Evolutionary conservation across 1,140 invertebrate genomes (phyloP).

Genomic region (Drosophila grimshawi): DNA sequence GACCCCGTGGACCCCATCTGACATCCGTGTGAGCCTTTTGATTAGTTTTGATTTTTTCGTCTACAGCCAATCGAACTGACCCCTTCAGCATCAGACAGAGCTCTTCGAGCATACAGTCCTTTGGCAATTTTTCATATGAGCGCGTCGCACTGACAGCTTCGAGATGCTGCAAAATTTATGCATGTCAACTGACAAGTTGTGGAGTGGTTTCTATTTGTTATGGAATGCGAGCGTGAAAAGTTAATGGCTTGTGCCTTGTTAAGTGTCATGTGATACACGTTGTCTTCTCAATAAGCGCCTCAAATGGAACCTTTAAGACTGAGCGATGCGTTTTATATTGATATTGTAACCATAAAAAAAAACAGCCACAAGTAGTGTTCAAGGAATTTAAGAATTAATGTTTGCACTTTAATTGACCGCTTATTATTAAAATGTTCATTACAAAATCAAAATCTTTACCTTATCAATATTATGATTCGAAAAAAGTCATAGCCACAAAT

Average conservation of each 20-base stretch:
- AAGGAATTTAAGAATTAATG: too few species aligned
- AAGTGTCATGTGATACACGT: constrained; percentile 56
- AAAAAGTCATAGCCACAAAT: background rate
- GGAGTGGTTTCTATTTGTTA: constrained; percentile 24
- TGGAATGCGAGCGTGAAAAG: constrained; percentile 35
- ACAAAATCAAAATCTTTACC: background rate
- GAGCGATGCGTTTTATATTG: background rate
- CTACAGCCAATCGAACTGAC: constrained; percentile 37
- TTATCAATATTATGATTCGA: too few species aligned
- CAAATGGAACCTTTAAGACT: constrained; percentile 1
- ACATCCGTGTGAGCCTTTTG: constrained; percentile 51
- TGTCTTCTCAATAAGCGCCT: constrained; percentile 61
- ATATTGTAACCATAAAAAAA: background rate
- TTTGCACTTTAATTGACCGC: too few species aligned
- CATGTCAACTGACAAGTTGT: constrained; percentile 66
- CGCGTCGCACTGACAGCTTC: constrained; percentile 58
- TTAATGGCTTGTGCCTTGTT: constrained; percentile 74
- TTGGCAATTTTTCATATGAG: constrained; percentile 73
- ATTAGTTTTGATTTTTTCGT: constrained; percentile 68
- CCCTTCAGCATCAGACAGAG: constrained; percentile 6
- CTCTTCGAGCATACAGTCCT: constrained; percentile 27
- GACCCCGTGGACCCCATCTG: constrained; percentile 25
- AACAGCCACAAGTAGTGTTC: background rate
- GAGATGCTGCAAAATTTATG: constrained; percentile 59
- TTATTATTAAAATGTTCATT: too few species aligned